phyloP scores from a whole-genome alignment of 2,113 vertebrate species.

The Psilopogon haemacephalus region DNA sequence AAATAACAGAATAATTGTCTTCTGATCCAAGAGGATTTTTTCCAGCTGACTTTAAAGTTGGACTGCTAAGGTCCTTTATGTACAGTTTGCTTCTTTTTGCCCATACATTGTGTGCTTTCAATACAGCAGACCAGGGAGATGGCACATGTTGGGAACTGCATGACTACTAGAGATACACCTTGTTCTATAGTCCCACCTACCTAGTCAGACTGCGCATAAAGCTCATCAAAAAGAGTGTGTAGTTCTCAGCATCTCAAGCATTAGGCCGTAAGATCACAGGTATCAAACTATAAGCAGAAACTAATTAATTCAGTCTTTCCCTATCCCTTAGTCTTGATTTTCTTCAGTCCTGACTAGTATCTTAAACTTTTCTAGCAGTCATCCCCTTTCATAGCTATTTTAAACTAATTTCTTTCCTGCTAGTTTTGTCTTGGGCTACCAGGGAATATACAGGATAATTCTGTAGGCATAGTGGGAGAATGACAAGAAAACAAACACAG shows the following conservation, averaged over 20 bases:
- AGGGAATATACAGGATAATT: not conserved
- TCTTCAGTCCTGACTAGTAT: not conserved
- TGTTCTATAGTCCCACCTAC: not conserved
- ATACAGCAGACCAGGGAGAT: not conserved
- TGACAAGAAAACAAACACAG: not conserved
- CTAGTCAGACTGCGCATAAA: not conserved
- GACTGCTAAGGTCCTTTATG: not conserved
- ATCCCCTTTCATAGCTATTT: not conserved
- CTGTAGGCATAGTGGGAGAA: not conserved
- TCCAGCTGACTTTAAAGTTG: not conserved
- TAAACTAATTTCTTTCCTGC: not conserved
- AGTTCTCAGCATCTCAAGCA: not conserved
- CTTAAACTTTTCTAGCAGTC: not conserved
- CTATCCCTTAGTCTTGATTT: not conserved
- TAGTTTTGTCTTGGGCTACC: not conserved
- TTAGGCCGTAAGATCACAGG: not conserved
- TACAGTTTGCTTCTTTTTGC: not conserved
- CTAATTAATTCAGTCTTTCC: not conserved
- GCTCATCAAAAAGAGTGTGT: not conserved
- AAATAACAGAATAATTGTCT: not conserved
- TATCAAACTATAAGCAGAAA: not conserved
- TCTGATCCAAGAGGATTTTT: not conserved
- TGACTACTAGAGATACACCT: not conserved
- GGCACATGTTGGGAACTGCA: not conserved
- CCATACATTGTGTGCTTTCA: rapidly evolving